Base-by-base conservation (phyloP, 2,797 vertebrate genomes). In the Corythornis leucogaster region DNA sequence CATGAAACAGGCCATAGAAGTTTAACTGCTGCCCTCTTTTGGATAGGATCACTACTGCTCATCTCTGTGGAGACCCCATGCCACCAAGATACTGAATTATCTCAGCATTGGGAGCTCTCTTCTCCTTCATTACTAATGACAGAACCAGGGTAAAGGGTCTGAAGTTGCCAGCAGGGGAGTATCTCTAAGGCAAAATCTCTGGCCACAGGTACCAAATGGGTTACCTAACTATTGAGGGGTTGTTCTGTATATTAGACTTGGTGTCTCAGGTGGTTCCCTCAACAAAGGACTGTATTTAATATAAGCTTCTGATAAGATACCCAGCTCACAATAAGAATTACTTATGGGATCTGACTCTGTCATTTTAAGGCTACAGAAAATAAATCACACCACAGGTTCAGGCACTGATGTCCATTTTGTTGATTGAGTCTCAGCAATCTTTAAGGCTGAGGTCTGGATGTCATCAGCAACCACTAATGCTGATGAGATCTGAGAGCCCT, bases 21-120 rank as follows among this genome's bases (percentile, higher is more conserved):
- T 73, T 89, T 59, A 73, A 57, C 91, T 96, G 92, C 93, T 95
- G 96, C 92, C 95, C 95, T 95, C 95, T 93, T 91, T 88, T 64
- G 94, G 95, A 58, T 46, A 76, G 46, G 19, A 84, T 84, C 73
- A 88, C 80, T 70, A 70, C 50, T 88, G 64, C 83, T 92, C 9
- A 4, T 57, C 31, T 76, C 62, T 57, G 26, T 35, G 1, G 2
- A 68, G 40, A 31, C 38, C 11, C 14, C 33, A 7, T 38, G 8
- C 70, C 40, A 31, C 33, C 54, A 31, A 54, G 87, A 15, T 4
- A 8, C 1, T 4, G 31, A 76, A 51, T 67, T 76, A 68, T 22
- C 55, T 42, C 54, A 18, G 46, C 1, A 0, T 11, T 8, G 6
- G 46, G 66, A 87, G 38, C 38, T 40, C 38, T 40, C 38, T 40